These are phyloP conservation scores for Acleris laterana DNA, from an alignment of 2,888 invertebrate species.

Conservation along the genomic window DNA sequence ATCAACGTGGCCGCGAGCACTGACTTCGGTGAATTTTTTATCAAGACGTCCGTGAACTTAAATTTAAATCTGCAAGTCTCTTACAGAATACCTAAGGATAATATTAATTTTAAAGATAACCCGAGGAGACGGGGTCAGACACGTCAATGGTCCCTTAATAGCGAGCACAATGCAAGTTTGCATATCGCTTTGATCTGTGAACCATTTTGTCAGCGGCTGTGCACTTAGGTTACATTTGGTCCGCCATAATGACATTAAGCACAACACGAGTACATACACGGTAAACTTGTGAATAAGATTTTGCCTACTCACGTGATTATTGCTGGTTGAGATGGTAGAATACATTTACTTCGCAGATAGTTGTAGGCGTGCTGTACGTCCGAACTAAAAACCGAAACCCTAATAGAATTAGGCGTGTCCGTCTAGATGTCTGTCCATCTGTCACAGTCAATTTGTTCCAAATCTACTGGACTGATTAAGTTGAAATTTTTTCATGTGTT, in stretches of 20 bases:
- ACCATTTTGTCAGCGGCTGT: constrained; percentile 3
- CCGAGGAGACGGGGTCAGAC: constrained; percentile 17
- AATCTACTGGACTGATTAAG: too few species aligned
- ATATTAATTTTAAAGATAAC: constrained; percentile 24
- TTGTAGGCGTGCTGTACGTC: too few species aligned
- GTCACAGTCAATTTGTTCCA: too few species aligned
- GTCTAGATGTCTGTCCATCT: too few species aligned
- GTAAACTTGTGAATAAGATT: background rate
- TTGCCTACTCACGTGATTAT: too few species aligned
- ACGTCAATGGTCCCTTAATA: constrained; percentile 28
- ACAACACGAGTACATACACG: background rate
- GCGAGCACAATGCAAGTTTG: constrained; percentile 20
- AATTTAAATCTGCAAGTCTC: constrained; percentile 10
- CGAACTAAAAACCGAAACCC: too few species aligned
- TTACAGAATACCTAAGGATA: constrained; percentile 1
- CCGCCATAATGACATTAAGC: background rate
- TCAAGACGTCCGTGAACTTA: constrained; percentile 12
- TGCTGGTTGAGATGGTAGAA: too few species aligned
- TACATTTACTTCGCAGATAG: too few species aligned
- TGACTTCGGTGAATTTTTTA: background rate
- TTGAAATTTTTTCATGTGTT: too few species aligned
- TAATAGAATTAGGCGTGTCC: too few species aligned
- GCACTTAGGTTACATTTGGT: constrained; percentile 10
- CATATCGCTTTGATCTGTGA: constrained; percentile 23
- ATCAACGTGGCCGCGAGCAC: background rate